Evolutionary conservation across 2,113 vertebrate species (phyloP), one percentile per base, ranked within the genome.

Genomic region (Motacilla alba): DNA sequence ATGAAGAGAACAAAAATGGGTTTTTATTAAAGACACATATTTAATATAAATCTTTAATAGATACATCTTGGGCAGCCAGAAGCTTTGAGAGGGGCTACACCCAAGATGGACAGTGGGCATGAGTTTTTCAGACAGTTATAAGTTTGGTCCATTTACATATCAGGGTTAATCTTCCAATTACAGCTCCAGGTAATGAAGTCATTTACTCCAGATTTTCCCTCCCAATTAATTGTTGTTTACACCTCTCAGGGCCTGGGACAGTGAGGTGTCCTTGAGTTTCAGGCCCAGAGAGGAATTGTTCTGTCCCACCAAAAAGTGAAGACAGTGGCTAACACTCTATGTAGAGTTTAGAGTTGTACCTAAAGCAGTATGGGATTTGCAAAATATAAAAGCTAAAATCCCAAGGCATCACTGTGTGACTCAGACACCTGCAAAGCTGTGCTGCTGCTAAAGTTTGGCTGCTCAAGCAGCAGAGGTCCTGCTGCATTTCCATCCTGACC

Each of bases 311-410:
- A 30, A 35, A 28, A 46, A 6, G 41, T 22, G 53, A 46, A 28
- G 19, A 13, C 15, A 37, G 43, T 3, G 13, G 0, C 33, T 18
- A 13, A 13, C 26, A 13, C 15, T 56, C 5, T 8, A 1, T 4
- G 23, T 75, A 26, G 26, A 59, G 15, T 17, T 17, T 17, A 17
- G 26, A 59, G 27, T 75, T 23, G 18, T 2, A 15, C 22, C 31
- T 37, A 8, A 59, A 47, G 26, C 26, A 14, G 11, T 3, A 6
- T 11, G 59, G 55, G 43, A 37, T 8, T 17, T 47, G 43, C 10
- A 37, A 30, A 59, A 47, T 6, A 37, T 3, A 13, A 59, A 47
- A 24, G 11, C 15, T 18, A 3, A 59, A 59, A 59, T 47, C 26
- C n/a, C 8, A 3, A 30, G 11, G 15, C 33, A 31, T 31, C 55